Base-by-base conservation (phyloP, 2,888 invertebrate species). In the Gymnoscelis rufifasciata region DNA sequence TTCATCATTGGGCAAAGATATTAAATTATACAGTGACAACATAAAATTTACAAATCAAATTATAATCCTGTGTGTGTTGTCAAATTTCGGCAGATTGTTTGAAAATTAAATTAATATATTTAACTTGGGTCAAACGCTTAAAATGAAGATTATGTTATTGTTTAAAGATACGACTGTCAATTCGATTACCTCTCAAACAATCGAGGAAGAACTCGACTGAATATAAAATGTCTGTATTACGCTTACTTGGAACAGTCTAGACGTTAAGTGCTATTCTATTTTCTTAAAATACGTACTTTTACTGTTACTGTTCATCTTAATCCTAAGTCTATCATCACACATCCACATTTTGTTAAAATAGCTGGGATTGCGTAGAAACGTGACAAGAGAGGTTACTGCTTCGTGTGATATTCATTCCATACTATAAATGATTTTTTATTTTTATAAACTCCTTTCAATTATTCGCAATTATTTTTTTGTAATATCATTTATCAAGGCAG, bases 231-330 rank as follows among this genome's bases (percentile, higher is more conserved):
- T 87, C 84, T 86, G 78, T 82, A 84, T 83, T 86, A 87, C 87
- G 87, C 87, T 88, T 87, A 88, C 83, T 84, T 78, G 86, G 84
- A 87, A 73, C 88, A 88, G 76, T 83, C 73, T 84, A 87, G 82
- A 78, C 67, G 74, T 66, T 83, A 86, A 87, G 83, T 83, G 83
- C 86, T 84, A 82, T 71, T 83, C 84, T 86, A 86, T 86, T 86
- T 84, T 86, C 79, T 77, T 86, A 86, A 74, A 76, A 81, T 80
- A 83, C 78, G 79, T 82, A 83, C 78, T 66, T 76, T 73, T 74
- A 68, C 62, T 63, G 65, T 65, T 62, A 64, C 60, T 66, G 60
- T 68, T 74, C 69, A 67, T 70, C 67, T 51, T 71, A 70, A 71
- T 69, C 28, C 66, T 77, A 71, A 75, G 71, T 60, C 68, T 54